These are phyloP conservation scores for Microcebus griseorufus DNA, from an alignment of 2,113 vertebrate species.

Conservation along the genomic window DNA sequence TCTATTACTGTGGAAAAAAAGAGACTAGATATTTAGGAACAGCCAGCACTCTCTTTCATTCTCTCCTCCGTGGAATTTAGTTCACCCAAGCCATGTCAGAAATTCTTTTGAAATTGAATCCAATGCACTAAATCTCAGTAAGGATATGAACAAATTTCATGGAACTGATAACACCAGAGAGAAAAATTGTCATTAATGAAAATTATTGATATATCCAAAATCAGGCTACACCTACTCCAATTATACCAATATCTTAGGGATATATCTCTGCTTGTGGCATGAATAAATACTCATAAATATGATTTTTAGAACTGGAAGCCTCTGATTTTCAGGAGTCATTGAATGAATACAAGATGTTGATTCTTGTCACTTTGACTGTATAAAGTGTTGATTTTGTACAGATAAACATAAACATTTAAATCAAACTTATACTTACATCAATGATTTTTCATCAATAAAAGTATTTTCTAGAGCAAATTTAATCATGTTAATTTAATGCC, in stretches of 20 bases:
- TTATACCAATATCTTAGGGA: background rate
- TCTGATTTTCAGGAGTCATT: background rate
- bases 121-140: background rate
- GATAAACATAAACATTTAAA: conserved; percentile 7
- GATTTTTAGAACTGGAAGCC: background rate
- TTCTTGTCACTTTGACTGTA: background rate
- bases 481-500: background rate
- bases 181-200: background rate
- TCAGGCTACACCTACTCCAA: background rate
- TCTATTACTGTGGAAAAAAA: background rate
- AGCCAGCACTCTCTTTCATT: background rate
- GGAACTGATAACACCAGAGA: background rate
- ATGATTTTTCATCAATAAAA: background rate
- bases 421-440: background rate
- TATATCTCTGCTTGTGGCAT: background rate
- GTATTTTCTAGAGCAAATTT: background rate
- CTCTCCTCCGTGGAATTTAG: background rate
- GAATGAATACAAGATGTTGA: background rate
- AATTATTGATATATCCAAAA: background rate
- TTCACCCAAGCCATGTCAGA: background rate
- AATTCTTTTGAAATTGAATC: background rate
- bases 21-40: background rate
- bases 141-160: background rate
- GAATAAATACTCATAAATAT: background rate
- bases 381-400: background rate